phyloP scores from a whole-genome alignment of 2,888 invertebrate species.

The Heliconius hortense region DNA sequence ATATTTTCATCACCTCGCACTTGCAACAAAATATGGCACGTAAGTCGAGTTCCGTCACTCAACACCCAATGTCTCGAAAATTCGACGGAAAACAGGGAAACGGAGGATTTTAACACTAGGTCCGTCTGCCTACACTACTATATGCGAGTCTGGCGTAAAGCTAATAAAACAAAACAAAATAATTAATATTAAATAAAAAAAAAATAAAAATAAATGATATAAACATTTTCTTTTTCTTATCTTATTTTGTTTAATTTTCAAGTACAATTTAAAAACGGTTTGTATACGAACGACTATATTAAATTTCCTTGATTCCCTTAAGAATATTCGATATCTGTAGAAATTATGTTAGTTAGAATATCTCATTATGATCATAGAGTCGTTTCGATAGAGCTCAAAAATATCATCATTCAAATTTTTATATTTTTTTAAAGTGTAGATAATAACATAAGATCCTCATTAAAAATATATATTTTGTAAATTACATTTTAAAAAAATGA shows the following conservation, averaged over 20 bases:
- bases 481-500: not conserved
- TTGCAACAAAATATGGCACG: not conserved
- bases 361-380: not conserved
- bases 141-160: not conserved
- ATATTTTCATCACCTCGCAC: not conserved
- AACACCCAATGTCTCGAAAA: not conserved
- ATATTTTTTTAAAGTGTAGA: not conserved
- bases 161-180: not conserved
- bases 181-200: not conserved
- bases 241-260: not conserved
- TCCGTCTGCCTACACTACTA: not conserved
- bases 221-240: too few species aligned
- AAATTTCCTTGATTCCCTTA: not conserved
- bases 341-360: not conserved
- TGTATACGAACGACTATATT: not conserved
- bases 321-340: not conserved
- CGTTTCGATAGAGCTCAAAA: not conserved
- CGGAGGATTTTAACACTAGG: not conserved
- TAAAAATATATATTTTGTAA: not conserved
- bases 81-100: not conserved
- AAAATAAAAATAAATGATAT: too few species aligned
- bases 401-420: not conserved
- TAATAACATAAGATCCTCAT: constrained; percentile 1
- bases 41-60: not conserved
- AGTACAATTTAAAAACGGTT: too few species aligned